Evolutionary conservation across 2,888 invertebrate species (phyloP).

Genomic region (Keiferia lycopersicella): DNA sequence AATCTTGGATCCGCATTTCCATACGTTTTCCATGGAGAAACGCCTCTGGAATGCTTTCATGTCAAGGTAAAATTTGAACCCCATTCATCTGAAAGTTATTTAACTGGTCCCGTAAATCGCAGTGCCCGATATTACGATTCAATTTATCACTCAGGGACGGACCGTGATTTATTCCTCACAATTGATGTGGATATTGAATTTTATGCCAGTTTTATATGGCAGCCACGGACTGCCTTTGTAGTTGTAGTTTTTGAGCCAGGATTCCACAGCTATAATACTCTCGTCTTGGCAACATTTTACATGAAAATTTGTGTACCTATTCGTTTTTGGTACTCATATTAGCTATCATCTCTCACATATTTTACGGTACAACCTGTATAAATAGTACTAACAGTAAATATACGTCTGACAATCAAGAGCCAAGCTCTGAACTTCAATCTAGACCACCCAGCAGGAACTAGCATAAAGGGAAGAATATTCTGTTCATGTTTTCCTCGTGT

Average conservation of each 20-base stretch:
- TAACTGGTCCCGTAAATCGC: constrained; percentile 15
- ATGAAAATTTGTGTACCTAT: no score
- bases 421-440: no score
- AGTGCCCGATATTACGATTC: constrained; percentile 21
- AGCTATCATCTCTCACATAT: no score
- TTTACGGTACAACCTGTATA: no score
- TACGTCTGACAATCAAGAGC: no score
- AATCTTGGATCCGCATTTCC: no score
- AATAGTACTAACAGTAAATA: no score
- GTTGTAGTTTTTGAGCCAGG: no score
- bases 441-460: not conserved
- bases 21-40: no score
- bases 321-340: no score
- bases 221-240: not conserved
- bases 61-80: constrained; percentile 5
- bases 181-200: constrained; percentile 11
- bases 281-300: no score
- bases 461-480: not conserved
- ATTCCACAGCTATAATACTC: not conserved
- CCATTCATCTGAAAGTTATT: constrained; percentile 20
- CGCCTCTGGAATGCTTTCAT: not conserved
- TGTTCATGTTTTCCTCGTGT: not conserved
- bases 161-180: constrained; percentile 20
- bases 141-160: constrained; percentile 20
- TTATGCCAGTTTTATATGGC: constrained; percentile 9